phyloP scores from a whole-genome alignment of 1,140 invertebrate genomes.

The Palaemon carinicauda region DNA sequence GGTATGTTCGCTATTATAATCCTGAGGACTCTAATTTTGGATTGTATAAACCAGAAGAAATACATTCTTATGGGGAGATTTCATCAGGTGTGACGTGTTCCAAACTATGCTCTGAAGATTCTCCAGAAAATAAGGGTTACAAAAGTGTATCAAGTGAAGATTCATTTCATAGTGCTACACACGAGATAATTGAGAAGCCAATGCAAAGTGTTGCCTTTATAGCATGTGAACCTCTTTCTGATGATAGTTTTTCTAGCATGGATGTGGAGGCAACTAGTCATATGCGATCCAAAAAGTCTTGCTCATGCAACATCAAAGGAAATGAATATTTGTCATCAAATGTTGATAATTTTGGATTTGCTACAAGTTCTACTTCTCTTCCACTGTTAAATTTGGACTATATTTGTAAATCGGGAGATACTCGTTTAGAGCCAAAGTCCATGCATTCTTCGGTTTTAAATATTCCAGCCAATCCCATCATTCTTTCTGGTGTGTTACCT shows the following conservation, averaged over 20 bases:
- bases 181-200: background rate
- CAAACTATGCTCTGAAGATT: too few relatives aligned
- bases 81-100: too few relatives aligned
- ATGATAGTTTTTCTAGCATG: background rate
- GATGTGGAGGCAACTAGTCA: too few relatives aligned
- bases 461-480: conserved; percentile 43
- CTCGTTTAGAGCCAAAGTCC: background rate
- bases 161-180: background rate
- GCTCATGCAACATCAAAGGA: too few relatives aligned
- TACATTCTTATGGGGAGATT: background rate
- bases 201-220: background rate
- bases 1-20: conserved; percentile 39
- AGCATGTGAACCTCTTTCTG: background rate
- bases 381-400: background rate
- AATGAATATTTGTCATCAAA: too few relatives aligned
- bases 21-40: background rate
- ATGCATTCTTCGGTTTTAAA: conserved; percentile 36
- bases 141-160: background rate
- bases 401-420: background rate
- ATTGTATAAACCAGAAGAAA: background rate
- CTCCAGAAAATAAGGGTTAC: too few relatives aligned
- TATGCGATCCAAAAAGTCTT: too few relatives aligned
- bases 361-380: background rate
- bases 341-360: background rate
- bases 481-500: background rate